Conservation (phyloP, 2,797 vertebrate genomes). For the Sebastes itinus region DNA sequence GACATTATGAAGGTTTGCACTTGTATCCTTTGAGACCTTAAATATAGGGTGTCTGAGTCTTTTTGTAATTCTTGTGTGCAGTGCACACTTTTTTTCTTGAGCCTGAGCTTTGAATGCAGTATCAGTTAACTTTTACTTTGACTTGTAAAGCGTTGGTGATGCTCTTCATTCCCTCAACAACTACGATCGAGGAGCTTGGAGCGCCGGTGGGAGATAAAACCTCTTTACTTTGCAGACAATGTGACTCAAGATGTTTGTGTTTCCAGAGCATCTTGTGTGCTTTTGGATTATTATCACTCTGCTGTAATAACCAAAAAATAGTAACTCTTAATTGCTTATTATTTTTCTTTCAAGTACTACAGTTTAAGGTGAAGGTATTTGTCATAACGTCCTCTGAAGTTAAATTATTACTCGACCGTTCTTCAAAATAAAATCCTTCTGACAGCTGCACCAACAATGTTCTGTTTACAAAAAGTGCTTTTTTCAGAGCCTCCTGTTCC, state of each 20-base stretch:
- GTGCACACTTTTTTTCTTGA: background rate
- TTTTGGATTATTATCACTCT: background rate
- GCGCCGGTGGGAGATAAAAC: background rate
- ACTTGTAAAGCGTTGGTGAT: background rate
- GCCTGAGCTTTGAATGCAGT: background rate
- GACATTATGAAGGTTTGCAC: no score
- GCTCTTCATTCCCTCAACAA: background rate
- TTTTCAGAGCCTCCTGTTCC: conserved; percentile 5
- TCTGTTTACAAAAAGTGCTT: background rate
- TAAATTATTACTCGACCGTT: background rate
- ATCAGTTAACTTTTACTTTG: background rate
- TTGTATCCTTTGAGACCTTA: background rate
- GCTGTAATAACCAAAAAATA: background rate
- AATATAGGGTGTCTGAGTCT: background rate
- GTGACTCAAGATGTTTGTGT: background rate
- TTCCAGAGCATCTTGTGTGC: background rate
- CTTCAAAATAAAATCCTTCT: background rate
- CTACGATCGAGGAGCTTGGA: background rate
- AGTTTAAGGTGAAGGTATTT: background rate
- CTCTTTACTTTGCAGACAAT: background rate
- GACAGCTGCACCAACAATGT: background rate
- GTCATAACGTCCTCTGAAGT: no score
- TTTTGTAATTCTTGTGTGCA: background rate
- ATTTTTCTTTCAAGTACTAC: background rate
- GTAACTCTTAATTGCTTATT: background rate